Conservation (phyloP, 2,888 invertebrate species). For the Perizoma affinitatum region DNA sequence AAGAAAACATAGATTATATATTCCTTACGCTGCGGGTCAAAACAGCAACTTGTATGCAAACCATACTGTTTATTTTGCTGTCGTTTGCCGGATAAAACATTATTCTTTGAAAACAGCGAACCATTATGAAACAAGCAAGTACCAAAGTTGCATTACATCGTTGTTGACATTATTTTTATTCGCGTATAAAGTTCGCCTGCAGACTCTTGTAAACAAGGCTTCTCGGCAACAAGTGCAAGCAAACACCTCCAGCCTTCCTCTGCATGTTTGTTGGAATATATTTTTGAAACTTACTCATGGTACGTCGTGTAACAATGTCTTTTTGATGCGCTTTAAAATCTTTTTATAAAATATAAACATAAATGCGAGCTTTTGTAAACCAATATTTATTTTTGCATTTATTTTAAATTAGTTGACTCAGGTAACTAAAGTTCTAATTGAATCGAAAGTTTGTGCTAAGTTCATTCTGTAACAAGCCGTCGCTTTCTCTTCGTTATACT, state of each 20-base stretch:
- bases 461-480: background rate
- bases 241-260: conserved; percentile 34
- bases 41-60: too few species aligned
- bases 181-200: conserved; percentile 54
- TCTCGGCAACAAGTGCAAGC: conserved; percentile 38
- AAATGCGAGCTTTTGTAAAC: conserved; percentile 9
- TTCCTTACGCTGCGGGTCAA: too few species aligned
- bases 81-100: background rate
- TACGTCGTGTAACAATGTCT: conserved; percentile 10
- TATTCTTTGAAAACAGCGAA: conserved; percentile 19
- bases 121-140: conserved; percentile 25
- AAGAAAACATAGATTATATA: too few species aligned
- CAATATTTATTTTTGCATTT: conserved; percentile 3
- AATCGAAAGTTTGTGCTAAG: too few species aligned
- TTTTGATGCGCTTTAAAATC: conserved; percentile 23
- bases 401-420: background rate
- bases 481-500: background rate
- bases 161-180: conserved; percentile 51
- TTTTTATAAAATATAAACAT: conserved; percentile 13
- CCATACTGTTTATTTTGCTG: background rate
- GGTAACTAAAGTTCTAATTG: too few species aligned
- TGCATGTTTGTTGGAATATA: conserved; percentile 24
- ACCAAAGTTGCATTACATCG: conserved; percentile 33
- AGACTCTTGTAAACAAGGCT: conserved; percentile 53
- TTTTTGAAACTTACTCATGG: conserved; percentile 23